Base-by-base conservation (phyloP, 2,797 vertebrate genomes). In the Epinephelus malabaricus region DNA sequence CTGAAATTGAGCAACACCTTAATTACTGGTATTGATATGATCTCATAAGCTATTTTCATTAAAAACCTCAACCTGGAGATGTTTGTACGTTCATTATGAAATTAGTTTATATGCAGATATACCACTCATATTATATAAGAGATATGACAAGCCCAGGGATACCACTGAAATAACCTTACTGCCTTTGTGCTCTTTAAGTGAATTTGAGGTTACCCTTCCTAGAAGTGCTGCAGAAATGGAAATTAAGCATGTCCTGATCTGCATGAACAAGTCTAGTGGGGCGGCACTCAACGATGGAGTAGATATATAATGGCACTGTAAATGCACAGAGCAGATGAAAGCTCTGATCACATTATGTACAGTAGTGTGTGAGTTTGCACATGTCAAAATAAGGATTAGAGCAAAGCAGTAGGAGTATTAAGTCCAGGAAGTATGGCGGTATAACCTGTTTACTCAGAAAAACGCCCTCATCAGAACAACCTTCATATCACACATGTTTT, bases 191-290 rank as follows among this genome's bases (percentile, higher is more conserved):
- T 73, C n/a, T 17, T 3, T 1, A 11, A 12, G 12, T 67, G 4
- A 19, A 58, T 69, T 62, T 63, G 45, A 73, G 34, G 43, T 66
- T 38, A 58, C 2, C 45, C 45, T 21, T 65, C 10, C 8, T 13
- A 18, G 14, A 76, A 78, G 53, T 53, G 0, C 25, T 8, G 30
- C 18, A 62, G n/a, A 67, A 66, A 79, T 78, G 46, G 4, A 73
- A 68, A 51, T 63, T 0, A 70, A 67, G 46, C 4, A 6, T 78
- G 53, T 9, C 23, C 68, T 18, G 60, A 84, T 60, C 77, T 85
- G 87, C 69, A 60, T 12, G 19, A 66, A 76, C 86, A 78, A 63
- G 80, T 51, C 74, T 38, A 17, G 23, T 45, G 34, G 45, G 66
- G 43, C 47, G 18, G 50, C 66, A 27, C 19, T 53, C 15, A 58